A percentile compares a stretch with the other conserved stretches of the same genome.
Evolutionary conservation across 2,888 invertebrate species (phyloP).

Genomic region (Diarsia mendica): DNA sequence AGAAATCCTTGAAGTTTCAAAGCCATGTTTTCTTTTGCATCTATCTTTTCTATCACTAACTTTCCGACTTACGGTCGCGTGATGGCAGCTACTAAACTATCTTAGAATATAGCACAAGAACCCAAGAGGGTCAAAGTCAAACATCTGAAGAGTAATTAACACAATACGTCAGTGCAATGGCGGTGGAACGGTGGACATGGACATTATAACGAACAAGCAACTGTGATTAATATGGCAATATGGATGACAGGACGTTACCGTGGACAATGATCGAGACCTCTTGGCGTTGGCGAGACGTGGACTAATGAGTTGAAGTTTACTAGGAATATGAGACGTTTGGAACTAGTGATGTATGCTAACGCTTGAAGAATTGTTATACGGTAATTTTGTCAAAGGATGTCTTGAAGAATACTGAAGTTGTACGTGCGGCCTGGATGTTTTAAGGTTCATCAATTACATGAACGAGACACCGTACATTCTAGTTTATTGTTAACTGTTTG

Average conservation of each 20-base stretch:
- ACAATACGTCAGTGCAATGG: constrained; percentile 39
- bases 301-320: constrained; percentile 29
- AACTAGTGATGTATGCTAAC: not conserved
- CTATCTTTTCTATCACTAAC: constrained; percentile 13
- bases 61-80: constrained; percentile 22
- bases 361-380: not conserved
- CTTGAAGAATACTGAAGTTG: not conserved
- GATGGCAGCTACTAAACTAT: constrained; percentile 26
- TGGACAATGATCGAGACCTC: constrained; percentile 45
- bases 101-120: constrained; percentile 38
- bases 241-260: constrained; percentile 19
- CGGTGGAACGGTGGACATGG: constrained; percentile 10
- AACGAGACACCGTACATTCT: not conserved
- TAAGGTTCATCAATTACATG: not conserved
- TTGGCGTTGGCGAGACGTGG: not conserved
- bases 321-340: constrained; percentile 16
- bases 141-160: constrained; percentile 49
- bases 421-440: not conserved
- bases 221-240: constrained; percentile 31
- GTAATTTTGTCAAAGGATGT: not conserved
- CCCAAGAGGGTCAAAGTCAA: constrained; percentile 51
- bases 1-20: not conserved
- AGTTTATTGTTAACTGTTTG: not conserved
- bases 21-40: constrained; percentile 8
- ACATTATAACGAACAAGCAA: constrained; percentile 39